Conservation (phyloP, 2,888 invertebrate genomes). For the Leptura quadrifasciata region DNA sequence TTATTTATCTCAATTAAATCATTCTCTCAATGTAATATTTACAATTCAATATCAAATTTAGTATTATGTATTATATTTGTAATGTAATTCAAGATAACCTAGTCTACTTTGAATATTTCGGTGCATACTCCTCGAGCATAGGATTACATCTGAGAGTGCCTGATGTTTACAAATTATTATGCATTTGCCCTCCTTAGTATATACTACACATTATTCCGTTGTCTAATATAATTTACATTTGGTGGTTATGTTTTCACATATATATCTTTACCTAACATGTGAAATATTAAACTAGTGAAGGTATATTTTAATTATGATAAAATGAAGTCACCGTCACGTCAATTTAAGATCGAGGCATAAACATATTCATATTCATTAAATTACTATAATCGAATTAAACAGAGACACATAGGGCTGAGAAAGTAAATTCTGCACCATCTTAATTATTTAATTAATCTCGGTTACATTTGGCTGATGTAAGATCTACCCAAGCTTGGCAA, state of each 20-base stretch:
- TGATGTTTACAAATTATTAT: slow-evolving; percentile 25
- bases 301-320: background rate
- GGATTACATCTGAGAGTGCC: slow-evolving; percentile 2
- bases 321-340: background rate
- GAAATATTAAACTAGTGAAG: background rate
- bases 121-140: slow-evolving; percentile 14
- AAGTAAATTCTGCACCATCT: slow-evolving; percentile 54
- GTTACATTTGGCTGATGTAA: slow-evolving; percentile 60
- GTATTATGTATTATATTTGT: background rate
- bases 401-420: slow-evolving; percentile 42
- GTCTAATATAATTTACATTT: slow-evolving; percentile 20
- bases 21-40: no score
- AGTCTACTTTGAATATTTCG: background rate
- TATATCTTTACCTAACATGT: background rate
- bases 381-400: slow-evolving; percentile 52
- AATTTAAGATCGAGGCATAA: slow-evolving; percentile 37
- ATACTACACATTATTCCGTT: background rate
- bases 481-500: slow-evolving; percentile 57
- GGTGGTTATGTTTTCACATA: background rate
- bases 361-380: slow-evolving; percentile 49
- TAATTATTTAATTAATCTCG: slow-evolving; percentile 59
- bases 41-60: background rate
- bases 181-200: slow-evolving; percentile 15
- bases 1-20: no score
- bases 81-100: background rate